Percentiles rank a stretch among this genome's conserved stretches.
These are phyloP conservation scores for Noctua comes DNA, from an alignment of 2,888 invertebrate species.

Conservation along the genomic window DNA sequence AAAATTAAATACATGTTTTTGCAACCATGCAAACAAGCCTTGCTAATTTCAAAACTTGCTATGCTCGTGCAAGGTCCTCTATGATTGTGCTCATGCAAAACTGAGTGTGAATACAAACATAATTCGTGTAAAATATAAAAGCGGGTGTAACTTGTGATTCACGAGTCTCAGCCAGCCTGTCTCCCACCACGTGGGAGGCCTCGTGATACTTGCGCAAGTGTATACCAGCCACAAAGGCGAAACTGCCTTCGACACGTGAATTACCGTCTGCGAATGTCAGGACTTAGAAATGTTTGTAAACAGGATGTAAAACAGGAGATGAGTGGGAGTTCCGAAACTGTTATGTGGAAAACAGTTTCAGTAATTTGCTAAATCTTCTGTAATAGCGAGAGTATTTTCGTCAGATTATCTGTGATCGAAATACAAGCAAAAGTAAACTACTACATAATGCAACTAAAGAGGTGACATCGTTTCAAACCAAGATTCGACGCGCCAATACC, in stretches of 20 bases:
- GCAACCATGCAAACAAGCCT: background rate
- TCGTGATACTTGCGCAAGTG: conserved; percentile 66
- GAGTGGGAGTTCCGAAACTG: background rate
- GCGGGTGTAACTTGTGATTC: conserved; percentile 62
- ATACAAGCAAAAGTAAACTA: conserved; percentile 29
- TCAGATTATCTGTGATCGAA: conserved; percentile 9
- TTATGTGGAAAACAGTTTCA: background rate
- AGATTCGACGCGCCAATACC: conserved; percentile 65
- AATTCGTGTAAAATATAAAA: conserved; percentile 43
- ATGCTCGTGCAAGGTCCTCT: conserved; percentile 30
- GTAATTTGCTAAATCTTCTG: background rate
- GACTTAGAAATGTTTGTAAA: conserved; percentile 23
- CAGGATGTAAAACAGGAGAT: background rate
- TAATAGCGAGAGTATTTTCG: background rate
- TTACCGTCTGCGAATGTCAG: conserved; percentile 8
- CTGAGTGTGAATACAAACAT: conserved; percentile 44
- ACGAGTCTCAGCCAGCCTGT: conserved; percentile 65
- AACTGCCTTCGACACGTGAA: conserved; percentile 53
- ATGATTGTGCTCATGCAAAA: conserved; percentile 27
- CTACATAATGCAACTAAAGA: conserved; percentile 52
- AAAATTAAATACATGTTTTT: conserved; percentile 15
- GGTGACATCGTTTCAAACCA: conserved; percentile 55
- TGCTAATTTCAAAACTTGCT: conserved; percentile 14
- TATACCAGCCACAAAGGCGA: conserved; percentile 37
- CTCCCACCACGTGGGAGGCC: conserved; percentile 74